These are phyloP conservation scores for Gymnoscopelus microlampas DNA, from an alignment of 2,797 vertebrate genomes.

Conservation along the genomic window DNA sequence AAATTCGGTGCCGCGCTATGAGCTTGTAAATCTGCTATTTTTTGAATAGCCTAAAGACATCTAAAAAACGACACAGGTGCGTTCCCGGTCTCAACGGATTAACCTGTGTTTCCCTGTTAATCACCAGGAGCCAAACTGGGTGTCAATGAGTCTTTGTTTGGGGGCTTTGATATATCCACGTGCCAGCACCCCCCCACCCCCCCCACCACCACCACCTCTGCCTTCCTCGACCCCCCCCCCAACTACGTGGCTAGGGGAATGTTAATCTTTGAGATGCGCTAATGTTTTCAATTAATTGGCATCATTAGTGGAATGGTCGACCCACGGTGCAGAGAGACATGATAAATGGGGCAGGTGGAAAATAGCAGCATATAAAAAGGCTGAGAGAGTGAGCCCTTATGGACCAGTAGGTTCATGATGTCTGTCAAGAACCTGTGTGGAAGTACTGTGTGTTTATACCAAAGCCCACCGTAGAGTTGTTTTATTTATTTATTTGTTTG, in stretches of 20 bases:
- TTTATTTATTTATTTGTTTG: slow-evolving; percentile 28
- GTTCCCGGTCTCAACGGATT: too few relatives aligned
- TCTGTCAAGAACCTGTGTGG: slow-evolving; percentile 50
- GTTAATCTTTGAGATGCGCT: slow-evolving; percentile 74
- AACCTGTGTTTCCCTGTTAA: slow-evolving; percentile 66
- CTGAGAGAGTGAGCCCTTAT: slow-evolving; percentile 22
- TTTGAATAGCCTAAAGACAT: too few relatives aligned
- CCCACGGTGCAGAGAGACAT: slow-evolving; percentile 63
- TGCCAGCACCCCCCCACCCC: background rate
- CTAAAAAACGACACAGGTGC: too few relatives aligned
- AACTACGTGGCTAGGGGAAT: slow-evolving; percentile 50
- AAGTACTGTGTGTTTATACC: slow-evolving; percentile 51
- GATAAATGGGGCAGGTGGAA: slow-evolving; percentile 71
- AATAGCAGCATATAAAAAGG: slow-evolving; percentile 25
- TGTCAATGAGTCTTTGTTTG: slow-evolving; percentile 57
- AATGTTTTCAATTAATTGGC: slow-evolving; percentile 82
- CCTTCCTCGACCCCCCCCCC: slow-evolving; percentile 17
- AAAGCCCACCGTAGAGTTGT: slow-evolving; percentile 15
- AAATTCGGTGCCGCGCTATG: too few relatives aligned
- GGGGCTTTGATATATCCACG: slow-evolving; percentile 57
- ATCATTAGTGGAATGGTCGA: slow-evolving; percentile 77
- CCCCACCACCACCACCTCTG: slow-evolving; percentile 2
- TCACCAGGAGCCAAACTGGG: slow-evolving; percentile 57
- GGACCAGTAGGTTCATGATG: slow-evolving; percentile 32
- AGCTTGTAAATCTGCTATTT: too few relatives aligned